Evolutionary conservation across 2,113 vertebrate genomes (phyloP), one percentile per base, ranked within the genome.

Genomic region (Gasterosteus nipponicus): DNA sequence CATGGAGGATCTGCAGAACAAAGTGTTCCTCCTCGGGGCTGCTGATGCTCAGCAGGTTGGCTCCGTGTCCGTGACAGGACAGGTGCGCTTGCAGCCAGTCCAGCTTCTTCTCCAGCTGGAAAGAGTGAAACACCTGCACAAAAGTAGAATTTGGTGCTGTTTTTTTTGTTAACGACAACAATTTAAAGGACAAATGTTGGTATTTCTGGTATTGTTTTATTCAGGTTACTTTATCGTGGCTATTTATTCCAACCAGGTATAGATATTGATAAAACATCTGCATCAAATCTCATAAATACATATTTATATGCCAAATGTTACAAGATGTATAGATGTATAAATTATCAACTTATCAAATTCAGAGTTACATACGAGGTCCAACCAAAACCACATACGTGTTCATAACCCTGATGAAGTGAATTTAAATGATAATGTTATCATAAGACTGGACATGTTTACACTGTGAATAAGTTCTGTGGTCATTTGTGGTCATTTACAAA

Each of bases 21-120:
- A 96, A 97, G 26, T 96, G 95, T 57, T 99, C 98, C 86, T 99
- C 98, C 44, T 96, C 96, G 0, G 94, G 94, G 80, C 91, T 92
- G 81, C 90, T 89, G 86, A 99, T 89, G 86, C 98, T 99, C 90
- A 98, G 93, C 83, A 99, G 94, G 82, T 98, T 94, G 15, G 97
- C 96, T 2, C 96, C 96, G 33, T 96, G 83, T 66, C 91, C 95
- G 58, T 57, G 93, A 86, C 98, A 99, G 78, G 91, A 96, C 42
- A 95, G 89, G 79, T 96, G 96, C 0, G 98, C 97, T 49, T 94
- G 90, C 0, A 96, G 91, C 98, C 98, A 99, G 4, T 83, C 95
- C 86, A 95, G 95, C 94, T 94, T 97, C 80, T 96, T 93, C 38
- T 97, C 95, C 38, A 94, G 77, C 56, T 95, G 95, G n/a, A 96